phyloP scores from a whole-genome alignment of 2,113 vertebrate species.

The Notothenia coriiceps region DNA sequence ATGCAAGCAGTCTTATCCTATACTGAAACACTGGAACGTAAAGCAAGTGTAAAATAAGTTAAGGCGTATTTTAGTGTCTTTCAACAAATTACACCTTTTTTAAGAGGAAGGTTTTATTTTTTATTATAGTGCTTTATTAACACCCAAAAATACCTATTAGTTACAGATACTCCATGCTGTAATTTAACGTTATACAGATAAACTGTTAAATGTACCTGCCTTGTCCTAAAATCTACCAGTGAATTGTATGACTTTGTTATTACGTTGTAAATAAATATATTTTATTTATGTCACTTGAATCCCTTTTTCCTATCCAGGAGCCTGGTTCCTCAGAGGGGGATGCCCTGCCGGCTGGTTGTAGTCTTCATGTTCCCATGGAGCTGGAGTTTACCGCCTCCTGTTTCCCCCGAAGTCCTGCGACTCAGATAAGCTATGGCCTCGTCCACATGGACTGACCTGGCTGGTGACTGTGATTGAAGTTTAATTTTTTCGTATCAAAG shows the following conservation, averaged over 20 bases:
- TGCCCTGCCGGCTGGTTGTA: slow-evolving; percentile 62
- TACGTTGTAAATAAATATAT: neutral
- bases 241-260: neutral
- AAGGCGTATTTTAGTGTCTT: neutral
- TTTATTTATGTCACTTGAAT: neutral
- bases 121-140: too few species aligned
- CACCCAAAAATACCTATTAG: too few species aligned
- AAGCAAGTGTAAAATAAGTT: neutral
- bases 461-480: neutral
- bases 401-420: slow-evolving; percentile 61
- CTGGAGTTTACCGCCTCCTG: slow-evolving; percentile 73
- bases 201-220: neutral
- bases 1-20: neutral
- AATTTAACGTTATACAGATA: neutral
- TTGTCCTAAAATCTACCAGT: neutral
- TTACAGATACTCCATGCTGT: neutral
- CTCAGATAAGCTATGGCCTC: slow-evolving; percentile 57
- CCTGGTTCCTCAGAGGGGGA: slow-evolving; percentile 35
- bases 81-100: neutral
- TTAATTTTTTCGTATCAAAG: neutral
- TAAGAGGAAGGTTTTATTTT: neutral
- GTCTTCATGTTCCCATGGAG: slow-evolving; percentile 81
- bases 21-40: neutral
- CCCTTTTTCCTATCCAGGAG: slow-evolving; percentile 57
- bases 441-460: slow-evolving; percentile 62